Conservation (phyloP, 2,888 invertebrate species). For the Unio pictorum region DNA sequence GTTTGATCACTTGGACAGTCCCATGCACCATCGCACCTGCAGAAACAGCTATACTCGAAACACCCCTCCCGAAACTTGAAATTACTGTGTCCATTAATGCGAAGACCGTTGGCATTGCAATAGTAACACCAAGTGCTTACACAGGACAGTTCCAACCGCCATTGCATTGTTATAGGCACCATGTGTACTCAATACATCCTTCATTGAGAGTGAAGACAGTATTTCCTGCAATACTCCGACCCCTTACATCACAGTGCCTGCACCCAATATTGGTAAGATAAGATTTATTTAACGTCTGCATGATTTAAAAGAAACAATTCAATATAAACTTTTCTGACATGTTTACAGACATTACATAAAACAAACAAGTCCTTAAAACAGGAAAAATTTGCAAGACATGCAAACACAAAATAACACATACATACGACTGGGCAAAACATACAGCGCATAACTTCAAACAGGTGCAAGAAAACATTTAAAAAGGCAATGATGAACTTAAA, state of each 20-base stretch:
- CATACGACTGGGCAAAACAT: no score
- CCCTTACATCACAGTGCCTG: constrained; percentile 28
- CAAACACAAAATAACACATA: no score
- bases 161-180: constrained; percentile 34
- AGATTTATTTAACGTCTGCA: no score
- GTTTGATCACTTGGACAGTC: constrained; percentile 40
- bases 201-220: constrained; percentile 22
- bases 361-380: no score
- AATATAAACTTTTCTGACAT: no score
- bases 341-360: no score
- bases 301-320: no score
- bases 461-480: no score
- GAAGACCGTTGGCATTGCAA: constrained; percentile 38
- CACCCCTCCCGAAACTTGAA: constrained; percentile 40
- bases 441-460: no score
- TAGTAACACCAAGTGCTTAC: constrained; percentile 39
- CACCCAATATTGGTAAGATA: constrained; percentile 21
- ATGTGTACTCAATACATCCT: constrained; percentile 8
- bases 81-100: constrained; percentile 28
- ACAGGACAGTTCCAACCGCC: constrained; percentile 44
- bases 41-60: constrained; percentile 45
- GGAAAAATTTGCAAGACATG: no score
- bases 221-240: constrained; percentile 24
- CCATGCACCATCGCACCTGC: constrained; percentile 46
- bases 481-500: no score